Evolutionary conservation across 2,113 vertebrate species (phyloP).

Genomic region (Apteryx owenii): DNA sequence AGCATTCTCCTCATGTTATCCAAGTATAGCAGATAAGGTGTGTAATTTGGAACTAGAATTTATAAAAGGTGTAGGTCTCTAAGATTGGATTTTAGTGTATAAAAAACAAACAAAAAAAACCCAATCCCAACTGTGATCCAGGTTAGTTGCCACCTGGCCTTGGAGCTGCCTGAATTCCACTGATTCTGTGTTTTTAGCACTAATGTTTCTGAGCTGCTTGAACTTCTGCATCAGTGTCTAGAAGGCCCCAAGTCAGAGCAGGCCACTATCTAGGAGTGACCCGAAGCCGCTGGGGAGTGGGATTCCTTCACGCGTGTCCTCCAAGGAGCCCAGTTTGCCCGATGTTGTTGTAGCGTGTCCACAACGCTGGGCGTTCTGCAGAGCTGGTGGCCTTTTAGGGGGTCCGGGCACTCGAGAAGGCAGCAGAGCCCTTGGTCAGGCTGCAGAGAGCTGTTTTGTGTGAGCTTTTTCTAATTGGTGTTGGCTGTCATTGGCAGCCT

Average conservation of each 20-base stretch:
- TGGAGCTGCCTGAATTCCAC: neutral
- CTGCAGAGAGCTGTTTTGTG: neutral
- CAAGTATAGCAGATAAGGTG: neutral
- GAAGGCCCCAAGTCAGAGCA: neutral
- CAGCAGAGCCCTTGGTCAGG: neutral
- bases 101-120: neutral
- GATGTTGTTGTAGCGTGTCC: neutral
- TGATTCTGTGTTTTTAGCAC: neutral
- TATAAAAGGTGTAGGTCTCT: neutral
- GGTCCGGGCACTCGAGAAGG: neutral
- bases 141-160: neutral
- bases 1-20: neutral
- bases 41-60: neutral
- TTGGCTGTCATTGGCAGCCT: neutral
- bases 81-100: neutral
- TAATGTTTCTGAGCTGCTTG: neutral
- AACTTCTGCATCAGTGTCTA: neutral
- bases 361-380: neutral
- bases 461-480: neutral
- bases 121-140: neutral
- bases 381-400: neutral
- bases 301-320: neutral
- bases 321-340: neutral
- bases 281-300: neutral
- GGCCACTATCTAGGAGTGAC: neutral